phyloP scores from a whole-genome alignment of 2,888 invertebrate species.

The Hedya salicella region DNA sequence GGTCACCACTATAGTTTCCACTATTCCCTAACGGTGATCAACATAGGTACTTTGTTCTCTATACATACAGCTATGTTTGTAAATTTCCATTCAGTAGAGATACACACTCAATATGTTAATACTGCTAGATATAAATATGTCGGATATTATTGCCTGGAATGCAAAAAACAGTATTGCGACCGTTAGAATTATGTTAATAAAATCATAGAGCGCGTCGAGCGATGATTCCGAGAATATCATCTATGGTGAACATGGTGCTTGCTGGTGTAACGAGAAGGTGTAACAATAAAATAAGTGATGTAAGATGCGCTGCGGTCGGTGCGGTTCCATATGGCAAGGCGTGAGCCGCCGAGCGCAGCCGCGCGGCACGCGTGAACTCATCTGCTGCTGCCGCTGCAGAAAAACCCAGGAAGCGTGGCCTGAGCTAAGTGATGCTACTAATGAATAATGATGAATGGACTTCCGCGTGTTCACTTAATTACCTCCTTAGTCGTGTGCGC shows the following conservation, averaged over 20 bases:
- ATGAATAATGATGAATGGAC: conserved; percentile 73
- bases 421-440: conserved; percentile 68
- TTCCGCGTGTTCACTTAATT: conserved; percentile 76
- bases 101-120: conserved; percentile 7
- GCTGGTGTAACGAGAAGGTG: conserved; percentile 29
- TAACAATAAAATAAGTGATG: conserved; percentile 64
- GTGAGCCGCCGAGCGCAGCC: conserved; percentile 68
- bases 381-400: conserved; percentile 56
- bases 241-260: conserved; percentile 21
- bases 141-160: conserved; percentile 15
- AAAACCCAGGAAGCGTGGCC: conserved; percentile 75
- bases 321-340: conserved; percentile 22
- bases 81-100: background rate
- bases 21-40: background rate
- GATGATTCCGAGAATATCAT: conserved; percentile 26
- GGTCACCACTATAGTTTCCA: conserved; percentile 24
- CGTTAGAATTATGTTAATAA: conserved; percentile 62
- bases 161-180: conserved; percentile 46
- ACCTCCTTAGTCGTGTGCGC: conserved; percentile 51
- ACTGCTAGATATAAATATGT: background rate
- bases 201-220: conserved; percentile 40
- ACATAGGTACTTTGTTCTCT: background rate
- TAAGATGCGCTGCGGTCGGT: conserved; percentile 56
- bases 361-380: conserved; percentile 62
- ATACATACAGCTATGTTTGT: background rate